Base-by-base conservation (phyloP, 2,888 invertebrate genomes). In the Drosophila kokeensis region DNA sequence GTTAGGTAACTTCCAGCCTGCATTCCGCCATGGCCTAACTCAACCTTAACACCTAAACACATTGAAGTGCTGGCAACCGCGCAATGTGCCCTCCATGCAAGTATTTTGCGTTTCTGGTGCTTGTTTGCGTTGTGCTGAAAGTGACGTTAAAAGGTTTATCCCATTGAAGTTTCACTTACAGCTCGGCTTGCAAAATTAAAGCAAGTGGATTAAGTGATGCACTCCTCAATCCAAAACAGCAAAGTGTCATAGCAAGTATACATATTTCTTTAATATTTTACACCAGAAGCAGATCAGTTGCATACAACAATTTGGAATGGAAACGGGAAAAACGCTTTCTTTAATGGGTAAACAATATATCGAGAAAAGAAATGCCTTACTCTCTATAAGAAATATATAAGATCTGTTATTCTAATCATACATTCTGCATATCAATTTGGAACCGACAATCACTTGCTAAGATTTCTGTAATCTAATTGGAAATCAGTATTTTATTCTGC, bases 121-220 rank as follows among this genome's bases (percentile, higher is more conserved):
- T 58, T 72, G 64, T 71, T 75, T 65, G 68, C 50, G 57, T 67
- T 64, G 60, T 34, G 49, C 75, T 62, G 50, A 50, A 70, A 66
- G 71, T 76, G 71, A 76, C 77, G 77, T 76, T 80, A 72, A 78
- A 80, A 72, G 72, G 53, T 72, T 78, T 80, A 68, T 65, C 66
- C 61, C 58, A 68, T 68, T 80, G 62, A 76, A 68, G 72, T 53
- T 72, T 62, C 64, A 68, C 62, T 68, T 68, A 57, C 58, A 45
- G 48, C 21, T 34, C 24, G 48, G 24, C 61, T 29, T 55, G 49
- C 57, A 65, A 70, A 65, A 76, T 76, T 76, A 59, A 71, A 76
- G 75, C 61, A 59, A 67, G 53, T 36, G 42, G 42, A 60, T 76
- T 52, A 67, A 76, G 49, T 57, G 61, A 21, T 55, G 54, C 49